A percentile compares a stretch with the other conserved stretches of the same genome.
Conservation (phyloP, 1,140 invertebrate species). For the Archivesica marissinica region DNA sequence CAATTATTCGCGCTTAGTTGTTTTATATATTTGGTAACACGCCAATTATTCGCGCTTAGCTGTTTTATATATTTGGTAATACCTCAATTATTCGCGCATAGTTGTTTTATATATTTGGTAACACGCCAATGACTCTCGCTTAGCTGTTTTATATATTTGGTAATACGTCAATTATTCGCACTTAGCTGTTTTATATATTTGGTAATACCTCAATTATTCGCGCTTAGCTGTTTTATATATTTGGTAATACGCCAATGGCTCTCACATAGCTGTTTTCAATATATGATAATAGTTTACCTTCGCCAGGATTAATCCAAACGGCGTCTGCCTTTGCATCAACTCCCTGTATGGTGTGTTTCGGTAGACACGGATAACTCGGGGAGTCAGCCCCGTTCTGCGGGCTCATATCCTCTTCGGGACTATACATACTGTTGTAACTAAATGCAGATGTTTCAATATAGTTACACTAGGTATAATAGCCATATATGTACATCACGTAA, state of each 20-base stretch:
- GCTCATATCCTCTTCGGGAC: background rate
- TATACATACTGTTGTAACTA: background rate
- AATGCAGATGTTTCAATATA: no score
- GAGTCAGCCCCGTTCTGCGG: background rate
- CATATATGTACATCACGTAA: no score
- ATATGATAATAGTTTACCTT: background rate
- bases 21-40: background rate
- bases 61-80: background rate
- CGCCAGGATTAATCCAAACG: background rate
- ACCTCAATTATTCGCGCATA: background rate
- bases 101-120: no score
- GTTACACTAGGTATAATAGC: no score
- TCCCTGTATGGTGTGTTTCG: background rate
- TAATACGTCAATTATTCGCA: background rate
- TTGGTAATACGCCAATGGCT: no score
- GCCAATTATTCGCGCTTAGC: background rate
- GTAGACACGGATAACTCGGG: background rate
- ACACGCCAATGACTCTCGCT: background rate
- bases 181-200: background rate
- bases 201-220: background rate
- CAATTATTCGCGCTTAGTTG: background rate
- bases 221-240: no score
- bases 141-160: background rate
- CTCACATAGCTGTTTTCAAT: no score
- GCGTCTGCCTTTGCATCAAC: background rate